Evolutionary conservation across 2,888 invertebrate genomes (phyloP).

Genomic region (Apocheima hispidaria): DNA sequence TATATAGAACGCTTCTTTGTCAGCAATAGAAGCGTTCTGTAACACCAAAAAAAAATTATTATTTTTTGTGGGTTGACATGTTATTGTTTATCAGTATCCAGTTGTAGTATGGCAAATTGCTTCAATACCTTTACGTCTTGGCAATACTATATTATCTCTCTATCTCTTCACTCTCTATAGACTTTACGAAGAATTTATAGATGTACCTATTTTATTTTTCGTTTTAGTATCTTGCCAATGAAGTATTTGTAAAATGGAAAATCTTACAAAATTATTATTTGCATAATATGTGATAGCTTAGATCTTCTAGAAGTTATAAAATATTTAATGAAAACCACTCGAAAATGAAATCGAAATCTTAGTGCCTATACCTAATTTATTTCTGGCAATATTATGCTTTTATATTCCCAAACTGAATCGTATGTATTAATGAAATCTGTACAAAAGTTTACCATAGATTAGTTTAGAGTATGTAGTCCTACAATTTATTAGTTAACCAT

Average conservation of each 20-base stretch:
- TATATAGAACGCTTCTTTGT: too few relatives aligned
- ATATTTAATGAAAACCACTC: conserved; percentile 62
- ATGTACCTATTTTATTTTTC: conserved; percentile 66
- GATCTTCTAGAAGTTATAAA: conserved; percentile 76
- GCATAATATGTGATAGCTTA: conserved; percentile 78
- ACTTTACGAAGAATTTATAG: conserved; percentile 73
- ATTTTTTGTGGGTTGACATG: too few relatives aligned
- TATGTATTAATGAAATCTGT: conserved; percentile 65
- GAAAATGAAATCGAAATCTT: conserved; percentile 64
- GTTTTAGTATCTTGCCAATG: conserved; percentile 82
- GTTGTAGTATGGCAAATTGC: conserved; percentile 81
- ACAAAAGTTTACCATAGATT: conserved; percentile 76
- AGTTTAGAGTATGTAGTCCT: conserved; percentile 66
- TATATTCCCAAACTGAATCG: conserved; percentile 49
- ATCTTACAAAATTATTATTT: conserved; percentile 71
- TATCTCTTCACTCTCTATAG: conserved; percentile 81
- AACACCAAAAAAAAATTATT: too few relatives aligned
- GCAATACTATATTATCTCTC: conserved; percentile 70
- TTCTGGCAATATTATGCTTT: conserved; percentile 53
- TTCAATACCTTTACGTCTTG: conserved; percentile 62
- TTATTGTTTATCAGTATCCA: too few relatives aligned
- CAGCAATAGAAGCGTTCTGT: too few relatives aligned
- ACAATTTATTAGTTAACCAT: conserved; percentile 77
- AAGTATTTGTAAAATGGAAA: conserved; percentile 77
- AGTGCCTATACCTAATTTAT: conserved; percentile 68